Base-by-base conservation (phyloP, 2,888 invertebrate species). In the Latrodectus elegans region DNA sequence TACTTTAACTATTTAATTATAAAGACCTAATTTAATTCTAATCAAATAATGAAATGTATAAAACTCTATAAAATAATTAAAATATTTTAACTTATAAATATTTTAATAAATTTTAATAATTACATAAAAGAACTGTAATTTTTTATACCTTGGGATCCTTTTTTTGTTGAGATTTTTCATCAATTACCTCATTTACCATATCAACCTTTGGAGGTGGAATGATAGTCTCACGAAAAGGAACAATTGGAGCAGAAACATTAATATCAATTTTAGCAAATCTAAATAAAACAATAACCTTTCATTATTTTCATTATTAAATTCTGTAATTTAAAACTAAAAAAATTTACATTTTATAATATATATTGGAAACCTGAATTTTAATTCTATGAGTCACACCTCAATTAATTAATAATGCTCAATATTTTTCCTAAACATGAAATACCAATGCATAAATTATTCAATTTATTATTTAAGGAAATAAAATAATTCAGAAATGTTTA, bases 151-250 rank as follows among this genome's bases (percentile, higher is more conserved):
- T 87, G 10, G 60, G 12, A 68, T 11, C n/a, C 51, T 81, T 87
- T 26, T 87, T 87, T 38, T 60, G 72, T 83, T 94, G 93, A 79
- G 93, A 91, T 91, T 94, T 94, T 12, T 94, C 94, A 64, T 95
- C 95, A 81, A 97, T 96, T 73, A 94, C 94, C 93, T 97, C 97
- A 91, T 96, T 96, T 0, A 96, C 95, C 96, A 96, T 96, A 92
- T 96, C 97, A 4, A 95, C 92, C 91, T 94, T 96, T 0, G 96
- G 96, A 22, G 95, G 95, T 17, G 94, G 94, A 0, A 98, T 94
- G 79, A 99, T 94, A 0, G 99, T 99, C 93, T 99, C 99, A 90
- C 97, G 94, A 91, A 99, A 97, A 9, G 99, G 96, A 1, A 99
- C 99, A 91, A 99, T 99, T 0, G 99, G 99, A 91, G 96, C 95